Base-by-base conservation (phyloP, 2,888 invertebrate genomes). In the Andrena dorsata region DNA sequence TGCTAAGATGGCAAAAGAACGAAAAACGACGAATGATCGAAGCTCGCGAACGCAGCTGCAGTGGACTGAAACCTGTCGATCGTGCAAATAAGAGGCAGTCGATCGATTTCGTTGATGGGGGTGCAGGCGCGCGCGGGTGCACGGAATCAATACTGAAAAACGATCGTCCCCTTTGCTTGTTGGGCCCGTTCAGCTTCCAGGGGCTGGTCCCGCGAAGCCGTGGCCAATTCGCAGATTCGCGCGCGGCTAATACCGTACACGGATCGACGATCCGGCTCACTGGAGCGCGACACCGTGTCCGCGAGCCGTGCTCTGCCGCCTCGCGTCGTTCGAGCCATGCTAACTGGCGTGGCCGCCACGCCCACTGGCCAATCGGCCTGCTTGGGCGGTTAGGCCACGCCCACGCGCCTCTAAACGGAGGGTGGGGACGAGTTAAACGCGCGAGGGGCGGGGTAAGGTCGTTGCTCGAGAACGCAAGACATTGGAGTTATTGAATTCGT, bases 401-500 rank as follows among this genome's bases (percentile, higher is more conserved):
- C 28, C 16, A 3, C 13, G 10, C 10, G 3, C n/a, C n/a, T 0
- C 7, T 1, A 5, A 1, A 1, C 2, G 51, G 28, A 10, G 64
- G 64, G 76, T n/a, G 51, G 64, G 35, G 26, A 28, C 16, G 8
- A 2, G 8, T 20, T 35, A 35, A 35, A 35, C 10, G 35, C 20
- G 0, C 1, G 20, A 3, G 6, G 26, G 64, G 28, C 28, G 20
- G n/a, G 20, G 20, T 28, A 64, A 41, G 72, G 76, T 76, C 64
- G 76, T 71, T 72, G 64, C 10, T 64, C 64, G 64, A 65, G 64
- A 49, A 41, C 49, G 56, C 26, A 41, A 72, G 23, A 41, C 28
- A 2, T 23, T 60, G 32, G 69, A n/a, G 73, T 81, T 78, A 81
- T 79, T 73, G 73, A 79, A 79, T 79, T 81, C 73, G 64, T 73